Evolutionary conservation across 2,797 vertebrate genomes (phyloP).

Genomic region (Gephyroberyx darwinii): DNA sequence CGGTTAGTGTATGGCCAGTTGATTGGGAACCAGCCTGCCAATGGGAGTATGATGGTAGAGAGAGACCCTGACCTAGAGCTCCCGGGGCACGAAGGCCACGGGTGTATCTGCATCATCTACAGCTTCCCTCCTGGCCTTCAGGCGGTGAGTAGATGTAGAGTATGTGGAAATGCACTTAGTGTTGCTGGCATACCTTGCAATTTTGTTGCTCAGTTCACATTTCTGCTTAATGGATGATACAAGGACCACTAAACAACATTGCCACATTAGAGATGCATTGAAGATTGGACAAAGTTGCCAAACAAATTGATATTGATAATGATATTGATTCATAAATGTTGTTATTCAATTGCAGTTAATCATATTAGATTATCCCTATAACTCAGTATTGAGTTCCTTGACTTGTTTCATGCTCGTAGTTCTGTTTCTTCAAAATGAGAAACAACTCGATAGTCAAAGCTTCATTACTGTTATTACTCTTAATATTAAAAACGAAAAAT

Average conservation of each 20-base stretch:
- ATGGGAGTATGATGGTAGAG: slow-evolving; percentile 93
- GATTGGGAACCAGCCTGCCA: slow-evolving; percentile 93
- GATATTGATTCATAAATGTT: background rate
- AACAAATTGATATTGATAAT: too few relatives aligned
- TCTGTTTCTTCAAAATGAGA: background rate
- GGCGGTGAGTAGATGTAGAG: slow-evolving; percentile 82
- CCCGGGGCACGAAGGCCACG: slow-evolving; percentile 90
- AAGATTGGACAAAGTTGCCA: background rate
- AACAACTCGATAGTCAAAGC: background rate
- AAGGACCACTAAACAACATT: background rate
- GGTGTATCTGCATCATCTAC: slow-evolving; percentile 95
- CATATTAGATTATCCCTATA: background rate
- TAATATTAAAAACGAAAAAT: too few relatives aligned
- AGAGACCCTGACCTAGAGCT: slow-evolving; percentile 89
- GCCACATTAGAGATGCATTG: background rate
- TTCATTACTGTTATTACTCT: background rate
- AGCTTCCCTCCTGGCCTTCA: slow-evolving; percentile 94
- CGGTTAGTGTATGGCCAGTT: slow-evolving; percentile 92
- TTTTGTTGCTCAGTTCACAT: background rate
- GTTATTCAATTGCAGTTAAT: background rate
- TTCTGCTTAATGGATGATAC: background rate
- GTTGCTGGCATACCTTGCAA: background rate
- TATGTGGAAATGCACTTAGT: background rate
- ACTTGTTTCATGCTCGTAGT: background rate
- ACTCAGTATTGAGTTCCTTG: background rate